Conservation (phyloP, 2,888 invertebrate genomes). For the Adelphocoris suturalis region DNA sequence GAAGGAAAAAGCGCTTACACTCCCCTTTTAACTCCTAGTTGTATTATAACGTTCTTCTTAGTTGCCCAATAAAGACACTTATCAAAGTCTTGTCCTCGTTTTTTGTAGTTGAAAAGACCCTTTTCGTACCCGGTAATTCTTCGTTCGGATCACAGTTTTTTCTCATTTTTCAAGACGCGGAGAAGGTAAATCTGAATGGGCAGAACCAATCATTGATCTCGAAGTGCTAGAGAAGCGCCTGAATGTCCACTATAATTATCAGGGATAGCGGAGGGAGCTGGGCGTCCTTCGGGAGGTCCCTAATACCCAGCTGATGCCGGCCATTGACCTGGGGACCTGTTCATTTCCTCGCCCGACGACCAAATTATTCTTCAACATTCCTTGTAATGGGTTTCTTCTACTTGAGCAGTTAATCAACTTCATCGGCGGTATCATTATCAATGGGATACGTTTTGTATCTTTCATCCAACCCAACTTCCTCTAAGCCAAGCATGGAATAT, state of each 20-base stretch:
- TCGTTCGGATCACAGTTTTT: background rate
- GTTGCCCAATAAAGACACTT: background rate
- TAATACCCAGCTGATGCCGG: slow-evolving; percentile 48
- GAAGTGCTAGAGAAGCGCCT: slow-evolving; percentile 16
- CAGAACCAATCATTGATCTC: slow-evolving; percentile 45
- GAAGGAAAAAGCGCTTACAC: background rate
- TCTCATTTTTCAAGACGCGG: background rate
- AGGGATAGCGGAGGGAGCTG: slow-evolving; percentile 20
- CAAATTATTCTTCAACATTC: slow-evolving; percentile 30
- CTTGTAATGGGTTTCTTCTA: slow-evolving; percentile 36
- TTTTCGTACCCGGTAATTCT: background rate
- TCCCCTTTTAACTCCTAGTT: background rate
- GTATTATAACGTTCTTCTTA: background rate
- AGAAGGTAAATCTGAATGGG: slow-evolving; percentile 20
- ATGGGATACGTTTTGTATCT: background rate
- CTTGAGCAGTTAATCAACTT: background rate
- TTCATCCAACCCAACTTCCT: background rate
- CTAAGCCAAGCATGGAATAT: too few relatives aligned
- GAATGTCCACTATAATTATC: slow-evolving; percentile 37
- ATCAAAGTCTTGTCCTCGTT: background rate
- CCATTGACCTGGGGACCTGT: slow-evolving; percentile 1
- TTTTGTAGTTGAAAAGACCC: background rate
- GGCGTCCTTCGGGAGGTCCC: slow-evolving; percentile 45
- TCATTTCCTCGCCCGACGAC: slow-evolving; percentile 7
- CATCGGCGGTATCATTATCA: slow-evolving; percentile 5